Percentiles rank a stretch among this genome's conserved stretches.
These are phyloP conservation scores for Nothobranchius kuhntae DNA, from an alignment of 2,113 vertebrate species.

Conservation along the genomic window DNA sequence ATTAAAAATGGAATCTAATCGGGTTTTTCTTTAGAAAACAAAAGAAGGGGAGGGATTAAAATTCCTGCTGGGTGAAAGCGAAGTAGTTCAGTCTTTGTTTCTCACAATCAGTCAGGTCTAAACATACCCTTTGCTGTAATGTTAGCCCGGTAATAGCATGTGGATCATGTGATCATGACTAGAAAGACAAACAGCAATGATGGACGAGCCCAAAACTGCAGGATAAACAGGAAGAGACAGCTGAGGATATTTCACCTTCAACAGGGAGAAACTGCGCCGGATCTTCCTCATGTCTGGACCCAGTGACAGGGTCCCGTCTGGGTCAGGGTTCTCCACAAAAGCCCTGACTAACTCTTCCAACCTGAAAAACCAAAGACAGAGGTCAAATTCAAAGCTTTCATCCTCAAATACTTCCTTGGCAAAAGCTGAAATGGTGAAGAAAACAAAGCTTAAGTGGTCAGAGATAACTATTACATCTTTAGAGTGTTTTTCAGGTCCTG, in stretches of 20 bases:
- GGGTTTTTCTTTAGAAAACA: not conserved
- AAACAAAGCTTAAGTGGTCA: constrained; percentile 59
- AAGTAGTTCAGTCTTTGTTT: not conserved
- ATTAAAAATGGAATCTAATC: not conserved
- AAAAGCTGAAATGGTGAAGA: constrained; percentile 38
- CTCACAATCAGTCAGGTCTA: not conserved
- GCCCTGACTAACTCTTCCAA: constrained; percentile 79
- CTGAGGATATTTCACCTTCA: constrained; percentile 84
- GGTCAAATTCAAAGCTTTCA: constrained; percentile 4
- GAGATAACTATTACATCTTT: constrained; percentile 73
- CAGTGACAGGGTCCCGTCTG: constrained; percentile 82
- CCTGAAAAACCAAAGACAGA: constrained; percentile 75
- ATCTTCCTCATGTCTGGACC: constrained; percentile 94
- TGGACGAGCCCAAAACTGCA: not conserved
- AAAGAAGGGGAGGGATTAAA: too few species aligned
- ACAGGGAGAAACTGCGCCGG: constrained; percentile 82
- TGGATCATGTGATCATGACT: not conserved
- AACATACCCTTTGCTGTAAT: not conserved
- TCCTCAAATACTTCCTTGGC: constrained; percentile 25
- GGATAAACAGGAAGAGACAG: not conserved
- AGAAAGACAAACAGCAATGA: not conserved
- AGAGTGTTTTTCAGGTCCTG: constrained; percentile 48
- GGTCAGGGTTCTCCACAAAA: constrained; percentile 87
- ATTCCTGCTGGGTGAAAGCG: not conserved
- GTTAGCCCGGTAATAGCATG: not conserved